phyloP scores from a whole-genome alignment of 2,797 vertebrate genomes.

The Sparus aurata region DNA sequence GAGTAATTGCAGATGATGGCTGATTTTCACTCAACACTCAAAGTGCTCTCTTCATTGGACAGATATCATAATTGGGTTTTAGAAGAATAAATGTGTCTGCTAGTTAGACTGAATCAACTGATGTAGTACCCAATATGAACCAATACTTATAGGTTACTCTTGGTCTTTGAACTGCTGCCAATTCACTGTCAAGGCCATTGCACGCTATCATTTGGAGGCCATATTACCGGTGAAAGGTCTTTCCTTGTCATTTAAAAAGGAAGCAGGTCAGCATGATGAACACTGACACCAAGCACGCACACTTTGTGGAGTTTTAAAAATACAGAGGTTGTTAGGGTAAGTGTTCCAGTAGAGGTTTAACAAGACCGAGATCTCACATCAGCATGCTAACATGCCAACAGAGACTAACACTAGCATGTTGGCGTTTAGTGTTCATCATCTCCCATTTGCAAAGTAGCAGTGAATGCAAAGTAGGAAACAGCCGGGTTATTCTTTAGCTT shows the following conservation, averaged over 20 bases:
- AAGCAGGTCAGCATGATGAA: not conserved
- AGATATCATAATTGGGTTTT: not conserved
- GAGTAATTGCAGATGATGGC: not conserved
- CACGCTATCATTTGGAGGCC: not conserved
- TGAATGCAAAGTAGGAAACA: not conserved
- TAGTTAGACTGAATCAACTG: not conserved
- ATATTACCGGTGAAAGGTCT: slow-evolving; percentile 8
- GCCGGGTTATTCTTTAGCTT: no score
- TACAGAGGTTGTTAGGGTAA: no score
- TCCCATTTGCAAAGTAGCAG: not conserved
- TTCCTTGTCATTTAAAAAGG: not conserved
- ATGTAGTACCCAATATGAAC: no score
- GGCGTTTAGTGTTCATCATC: no score
- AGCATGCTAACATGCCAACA: not conserved
- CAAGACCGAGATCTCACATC: not conserved
- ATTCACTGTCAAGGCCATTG: not conserved
- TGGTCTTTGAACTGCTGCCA: not conserved
- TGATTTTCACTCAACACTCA: not conserved
- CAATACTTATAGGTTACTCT: not conserved
- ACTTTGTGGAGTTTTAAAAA: not conserved
- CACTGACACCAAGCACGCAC: not conserved
- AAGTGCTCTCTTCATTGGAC: not conserved
- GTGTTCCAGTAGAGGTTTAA: not conserved
- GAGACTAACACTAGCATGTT: not conserved
- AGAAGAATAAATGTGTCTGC: not conserved